phyloP scores from a whole-genome alignment of 92 coral and sea anemone genomes.

The Porites cylindrica region DNA sequence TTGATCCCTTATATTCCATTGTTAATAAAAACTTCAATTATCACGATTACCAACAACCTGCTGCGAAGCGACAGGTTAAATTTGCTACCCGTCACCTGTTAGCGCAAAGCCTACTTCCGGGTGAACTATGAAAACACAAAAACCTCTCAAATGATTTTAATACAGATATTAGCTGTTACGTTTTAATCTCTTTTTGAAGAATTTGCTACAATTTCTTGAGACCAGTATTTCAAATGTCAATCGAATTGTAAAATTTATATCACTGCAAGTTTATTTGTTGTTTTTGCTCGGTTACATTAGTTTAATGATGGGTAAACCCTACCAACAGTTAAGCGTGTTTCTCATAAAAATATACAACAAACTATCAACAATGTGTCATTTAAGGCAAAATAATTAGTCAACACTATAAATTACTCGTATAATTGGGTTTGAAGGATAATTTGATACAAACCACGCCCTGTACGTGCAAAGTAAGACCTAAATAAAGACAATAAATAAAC shows the following conservation, averaged over 20 bases:
- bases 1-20: not conserved
- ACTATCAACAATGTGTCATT: not conserved
- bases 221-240: no score
- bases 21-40: not conserved
- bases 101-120: not conserved
- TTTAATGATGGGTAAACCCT: not conserved
- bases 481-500: slow-evolving; percentile 17
- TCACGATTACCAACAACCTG: slow-evolving; percentile 7
- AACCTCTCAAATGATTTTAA: not conserved
- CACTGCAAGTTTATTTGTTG: not conserved
- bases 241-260: not conserved
- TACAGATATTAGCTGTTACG: not conserved
- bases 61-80: slow-evolving; percentile 24
- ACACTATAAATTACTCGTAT: slow-evolving; percentile 15
- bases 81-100: slow-evolving; percentile 10
- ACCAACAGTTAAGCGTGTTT: not conserved
- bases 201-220: not conserved
- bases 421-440: not conserved
- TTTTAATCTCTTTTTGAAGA: not conserved
- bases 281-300: not conserved
- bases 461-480: slow-evolving; percentile 10
- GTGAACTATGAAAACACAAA: not conserved
- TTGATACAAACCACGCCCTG: slow-evolving; percentile 23
- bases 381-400: not conserved
- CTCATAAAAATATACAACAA: not conserved